phyloP scores from a whole-genome alignment of 2,797 vertebrate genomes.

The Phaenicophaeus curvirostris region DNA sequence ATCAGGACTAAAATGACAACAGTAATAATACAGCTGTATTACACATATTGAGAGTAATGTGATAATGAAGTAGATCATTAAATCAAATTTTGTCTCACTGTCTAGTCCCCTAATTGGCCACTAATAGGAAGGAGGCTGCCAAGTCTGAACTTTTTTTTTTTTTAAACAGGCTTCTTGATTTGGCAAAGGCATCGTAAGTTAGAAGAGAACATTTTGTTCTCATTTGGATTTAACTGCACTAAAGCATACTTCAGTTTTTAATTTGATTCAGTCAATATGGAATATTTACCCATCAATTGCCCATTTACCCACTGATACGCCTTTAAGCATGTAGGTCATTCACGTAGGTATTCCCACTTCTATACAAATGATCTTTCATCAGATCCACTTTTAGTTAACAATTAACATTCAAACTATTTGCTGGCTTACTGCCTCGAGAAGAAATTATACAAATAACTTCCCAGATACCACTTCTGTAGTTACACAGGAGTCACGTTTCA shows the following conservation, averaged over 20 bases:
- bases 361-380: background rate
- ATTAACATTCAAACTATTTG: constrained; percentile 43
- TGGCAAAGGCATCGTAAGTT: background rate
- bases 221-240: background rate
- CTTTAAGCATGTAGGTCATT: background rate
- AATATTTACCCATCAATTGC: background rate
- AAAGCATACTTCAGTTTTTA: background rate
- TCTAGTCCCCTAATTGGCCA: background rate
- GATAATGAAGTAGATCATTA: background rate
- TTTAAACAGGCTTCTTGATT: background rate
- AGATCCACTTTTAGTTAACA: constrained; percentile 24
- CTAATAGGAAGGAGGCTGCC: background rate
- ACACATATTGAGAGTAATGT: background rate
- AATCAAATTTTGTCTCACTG: background rate
- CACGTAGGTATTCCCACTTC: background rate
- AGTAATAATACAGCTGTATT: background rate
- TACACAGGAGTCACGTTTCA: background rate
- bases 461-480: background rate
- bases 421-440: background rate
- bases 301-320: background rate
- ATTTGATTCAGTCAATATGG: background rate
- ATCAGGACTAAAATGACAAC: background rate
- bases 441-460: background rate
- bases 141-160: background rate
- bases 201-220: background rate